Conservation (phyloP, 2,797 vertebrate genomes). For the Cuculus canorus region DNA sequence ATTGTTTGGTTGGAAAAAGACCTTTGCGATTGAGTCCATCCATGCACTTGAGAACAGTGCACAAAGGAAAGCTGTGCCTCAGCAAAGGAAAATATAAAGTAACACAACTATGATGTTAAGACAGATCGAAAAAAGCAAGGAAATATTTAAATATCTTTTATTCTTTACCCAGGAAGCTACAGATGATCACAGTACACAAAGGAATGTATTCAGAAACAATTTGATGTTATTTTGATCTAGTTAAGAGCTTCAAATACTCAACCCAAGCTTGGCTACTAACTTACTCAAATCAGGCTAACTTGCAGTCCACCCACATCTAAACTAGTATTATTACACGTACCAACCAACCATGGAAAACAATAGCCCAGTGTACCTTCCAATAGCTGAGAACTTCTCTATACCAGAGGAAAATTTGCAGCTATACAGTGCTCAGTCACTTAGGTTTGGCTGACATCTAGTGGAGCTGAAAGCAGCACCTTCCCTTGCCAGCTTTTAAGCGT, state of each 20-base stretch:
- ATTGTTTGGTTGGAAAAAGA: too few relatives aligned
- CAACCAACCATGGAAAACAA: background rate
- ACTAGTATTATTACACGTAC: background rate
- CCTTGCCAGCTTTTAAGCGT: background rate
- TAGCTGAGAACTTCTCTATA: background rate
- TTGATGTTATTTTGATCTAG: background rate
- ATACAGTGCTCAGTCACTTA: background rate
- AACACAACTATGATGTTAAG: background rate
- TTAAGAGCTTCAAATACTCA: background rate
- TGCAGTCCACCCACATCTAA: background rate
- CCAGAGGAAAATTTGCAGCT: background rate
- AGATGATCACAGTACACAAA: background rate
- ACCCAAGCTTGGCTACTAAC: background rate
- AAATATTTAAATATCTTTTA: background rate
- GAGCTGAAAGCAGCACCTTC: background rate
- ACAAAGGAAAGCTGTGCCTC: background rate
- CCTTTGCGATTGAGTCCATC: background rate
- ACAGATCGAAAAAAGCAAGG: background rate
- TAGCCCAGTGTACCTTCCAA: background rate
- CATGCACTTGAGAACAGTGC: background rate
- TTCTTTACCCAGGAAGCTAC: background rate
- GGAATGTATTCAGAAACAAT: background rate
- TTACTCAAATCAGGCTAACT: background rate
- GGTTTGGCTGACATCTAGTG: slow-evolving; percentile 72
- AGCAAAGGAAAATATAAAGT: background rate